Conservation (phyloP, 2,113 vertebrate species). For the Garra rufa region DNA sequence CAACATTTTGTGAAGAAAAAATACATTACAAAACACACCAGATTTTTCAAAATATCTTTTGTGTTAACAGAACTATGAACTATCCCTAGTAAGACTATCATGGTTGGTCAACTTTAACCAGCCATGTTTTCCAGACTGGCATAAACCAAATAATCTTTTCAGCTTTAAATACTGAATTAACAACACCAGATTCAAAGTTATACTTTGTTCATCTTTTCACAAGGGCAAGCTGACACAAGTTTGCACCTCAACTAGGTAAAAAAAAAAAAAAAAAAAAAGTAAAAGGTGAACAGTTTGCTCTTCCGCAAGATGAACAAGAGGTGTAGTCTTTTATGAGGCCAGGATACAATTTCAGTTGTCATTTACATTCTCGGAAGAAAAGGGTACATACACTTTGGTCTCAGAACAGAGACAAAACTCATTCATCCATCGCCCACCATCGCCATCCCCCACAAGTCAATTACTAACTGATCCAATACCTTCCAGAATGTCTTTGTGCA, state of each 20-base stretch:
- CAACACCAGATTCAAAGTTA: background rate
- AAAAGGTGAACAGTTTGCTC: slow-evolving; percentile 49
- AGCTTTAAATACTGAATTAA: background rate
- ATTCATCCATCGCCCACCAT: slow-evolving; percentile 11
- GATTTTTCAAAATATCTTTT: background rate
- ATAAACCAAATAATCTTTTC: background rate
- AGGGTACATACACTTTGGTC: slow-evolving; percentile 36
- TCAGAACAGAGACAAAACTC: slow-evolving; percentile 36
- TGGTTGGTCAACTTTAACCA: background rate
- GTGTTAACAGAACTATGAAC: background rate
- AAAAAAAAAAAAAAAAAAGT: slow-evolving; percentile 16
- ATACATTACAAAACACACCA: too few species aligned
- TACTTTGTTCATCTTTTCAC: background rate
- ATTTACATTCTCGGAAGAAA: slow-evolving; percentile 57
- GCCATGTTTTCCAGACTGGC: background rate
- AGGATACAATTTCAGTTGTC: slow-evolving; percentile 56
- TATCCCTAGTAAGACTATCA: background rate
- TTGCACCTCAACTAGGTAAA: background rate
- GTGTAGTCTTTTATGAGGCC: slow-evolving; percentile 46
- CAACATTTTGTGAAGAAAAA: too few species aligned
- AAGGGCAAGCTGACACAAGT: background rate
- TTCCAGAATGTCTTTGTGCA: slow-evolving; percentile 8
- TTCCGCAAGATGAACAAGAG: slow-evolving; percentile 58
- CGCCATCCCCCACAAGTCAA: slow-evolving; percentile 1
- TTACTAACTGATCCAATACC: slow-evolving; percentile 6